phyloP scores from a whole-genome alignment of 2,888 invertebrate genomes.

The Margaritifera margaritifera region DNA sequence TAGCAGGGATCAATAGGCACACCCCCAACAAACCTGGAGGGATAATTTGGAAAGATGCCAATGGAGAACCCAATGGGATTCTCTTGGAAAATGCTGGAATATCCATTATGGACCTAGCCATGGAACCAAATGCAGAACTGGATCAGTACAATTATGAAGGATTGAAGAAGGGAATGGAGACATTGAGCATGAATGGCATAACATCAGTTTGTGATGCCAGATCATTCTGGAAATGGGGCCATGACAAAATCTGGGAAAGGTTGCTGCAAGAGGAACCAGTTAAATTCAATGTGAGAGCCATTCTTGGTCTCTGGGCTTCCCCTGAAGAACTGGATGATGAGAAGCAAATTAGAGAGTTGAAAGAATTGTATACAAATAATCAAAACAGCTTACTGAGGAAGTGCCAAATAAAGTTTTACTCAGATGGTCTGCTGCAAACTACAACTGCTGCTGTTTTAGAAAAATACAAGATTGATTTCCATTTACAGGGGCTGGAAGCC shows the following conservation, averaged over 20 bases:
- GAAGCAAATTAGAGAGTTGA: constrained; percentile 18
- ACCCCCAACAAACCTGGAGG: constrained; percentile 18
- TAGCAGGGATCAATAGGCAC: constrained; percentile 12
- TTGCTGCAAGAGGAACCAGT: constrained; percentile 12
- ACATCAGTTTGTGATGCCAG: constrained; percentile 33
- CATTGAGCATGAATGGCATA: constrained; percentile 17
- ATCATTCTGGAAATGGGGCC: constrained; percentile 16
- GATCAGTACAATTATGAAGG: constrained; percentile 19
- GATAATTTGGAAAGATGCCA: constrained; percentile 23
- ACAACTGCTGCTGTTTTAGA: constrained; percentile 29
- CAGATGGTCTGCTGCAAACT: constrained; percentile 27
- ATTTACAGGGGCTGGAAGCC: constrained; percentile 13
- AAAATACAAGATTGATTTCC: constrained; percentile 17
- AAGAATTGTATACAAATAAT: constrained; percentile 18
- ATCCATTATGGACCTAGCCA: constrained; percentile 22
- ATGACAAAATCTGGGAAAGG: constrained; percentile 20
- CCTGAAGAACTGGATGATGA: constrained; percentile 13
- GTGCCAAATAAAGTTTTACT: constrained; percentile 30
- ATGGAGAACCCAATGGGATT: constrained; percentile 30
- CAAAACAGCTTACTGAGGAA: constrained; percentile 14
- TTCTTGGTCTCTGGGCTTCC: constrained; percentile 32
- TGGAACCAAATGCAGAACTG: constrained; percentile 8
- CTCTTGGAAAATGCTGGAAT: constrained; percentile 31
- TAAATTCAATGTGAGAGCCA: constrained; percentile 17
- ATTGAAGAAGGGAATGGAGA: constrained; percentile 6